phyloP scores from a whole-genome alignment of 2,113 vertebrate genomes.

The Nansenia antarctica region DNA sequence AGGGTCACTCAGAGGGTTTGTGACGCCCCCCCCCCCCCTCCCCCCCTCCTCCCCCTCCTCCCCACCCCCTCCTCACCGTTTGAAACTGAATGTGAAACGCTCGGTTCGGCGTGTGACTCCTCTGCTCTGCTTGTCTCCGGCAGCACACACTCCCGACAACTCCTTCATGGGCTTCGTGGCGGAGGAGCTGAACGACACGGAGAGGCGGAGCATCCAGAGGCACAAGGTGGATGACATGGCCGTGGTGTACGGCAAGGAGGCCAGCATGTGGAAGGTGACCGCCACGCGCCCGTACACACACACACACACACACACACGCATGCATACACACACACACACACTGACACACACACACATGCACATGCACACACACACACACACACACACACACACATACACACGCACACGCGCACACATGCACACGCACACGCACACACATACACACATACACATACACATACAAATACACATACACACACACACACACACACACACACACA shows the following conservation, averaged over 20 bases:
- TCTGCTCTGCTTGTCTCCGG: constrained; percentile 39
- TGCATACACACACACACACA: too few species aligned
- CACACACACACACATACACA: too few species aligned
- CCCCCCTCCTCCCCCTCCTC: background rate
- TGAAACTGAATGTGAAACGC: background rate
- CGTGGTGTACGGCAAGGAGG: constrained; percentile 94
- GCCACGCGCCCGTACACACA: too few species aligned
- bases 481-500: background rate
- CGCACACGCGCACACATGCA: too few species aligned
- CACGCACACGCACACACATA: too few species aligned
- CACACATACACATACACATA: too few species aligned
- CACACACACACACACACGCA: too few species aligned
- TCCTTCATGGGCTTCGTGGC: constrained; percentile 99
- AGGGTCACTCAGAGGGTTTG: too few species aligned
- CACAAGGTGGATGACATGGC: constrained; percentile 94
- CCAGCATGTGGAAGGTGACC: constrained; percentile 96
- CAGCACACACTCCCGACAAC: constrained; percentile 98
- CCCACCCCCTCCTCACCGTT: background rate
- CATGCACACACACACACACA: background rate
- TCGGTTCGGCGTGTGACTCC: background rate
- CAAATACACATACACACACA: background rate
- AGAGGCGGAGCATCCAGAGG: constrained; percentile 80
- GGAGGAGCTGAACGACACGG: constrained; percentile 90
- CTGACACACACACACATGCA: too few species aligned
- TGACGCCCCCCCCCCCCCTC: too few species aligned